phyloP scores from a whole-genome alignment of 2,888 invertebrate genomes.

The Callosobruchus maculatus region DNA sequence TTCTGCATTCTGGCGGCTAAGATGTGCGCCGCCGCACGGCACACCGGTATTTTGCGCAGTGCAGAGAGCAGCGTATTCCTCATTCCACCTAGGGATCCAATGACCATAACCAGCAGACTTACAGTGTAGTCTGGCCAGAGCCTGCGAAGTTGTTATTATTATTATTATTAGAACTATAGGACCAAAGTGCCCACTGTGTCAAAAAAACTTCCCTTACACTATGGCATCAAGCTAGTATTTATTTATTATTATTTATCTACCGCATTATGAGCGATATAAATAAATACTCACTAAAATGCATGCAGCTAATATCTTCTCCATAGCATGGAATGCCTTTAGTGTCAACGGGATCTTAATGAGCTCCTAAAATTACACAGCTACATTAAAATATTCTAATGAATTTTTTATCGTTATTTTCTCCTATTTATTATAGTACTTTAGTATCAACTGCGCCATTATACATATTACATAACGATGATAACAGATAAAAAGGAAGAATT shows the following conservation, averaged over 20 bases:
- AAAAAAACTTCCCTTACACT: too few species aligned
- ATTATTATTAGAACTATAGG: too few species aligned
- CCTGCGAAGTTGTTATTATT: too few species aligned
- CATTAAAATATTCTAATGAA: neutral
- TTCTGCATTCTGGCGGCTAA: too few species aligned
- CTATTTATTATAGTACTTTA: neutral
- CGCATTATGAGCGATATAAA: neutral
- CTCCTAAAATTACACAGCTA: neutral
- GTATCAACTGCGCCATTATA: neutral
- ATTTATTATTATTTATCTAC: neutral
- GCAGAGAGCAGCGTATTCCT: too few species aligned
- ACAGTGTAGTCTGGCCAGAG: too few species aligned
- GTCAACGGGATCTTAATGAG: neutral
- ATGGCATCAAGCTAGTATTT: too few species aligned
- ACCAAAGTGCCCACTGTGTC: too few species aligned
- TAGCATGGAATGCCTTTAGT: neutral
- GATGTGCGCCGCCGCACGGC: too few species aligned
- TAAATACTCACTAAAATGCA: neutral
- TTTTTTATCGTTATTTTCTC: neutral
- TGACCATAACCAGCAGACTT: too few species aligned
- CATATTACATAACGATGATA: neutral
- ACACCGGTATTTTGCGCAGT: too few species aligned
- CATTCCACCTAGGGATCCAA: too few species aligned
- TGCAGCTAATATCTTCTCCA: neutral
- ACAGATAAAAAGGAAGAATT: neutral